These are phyloP conservation scores for Pseudorectes ferrugineus DNA, from an alignment of 2,113 vertebrate species.

Conservation along the genomic window DNA sequence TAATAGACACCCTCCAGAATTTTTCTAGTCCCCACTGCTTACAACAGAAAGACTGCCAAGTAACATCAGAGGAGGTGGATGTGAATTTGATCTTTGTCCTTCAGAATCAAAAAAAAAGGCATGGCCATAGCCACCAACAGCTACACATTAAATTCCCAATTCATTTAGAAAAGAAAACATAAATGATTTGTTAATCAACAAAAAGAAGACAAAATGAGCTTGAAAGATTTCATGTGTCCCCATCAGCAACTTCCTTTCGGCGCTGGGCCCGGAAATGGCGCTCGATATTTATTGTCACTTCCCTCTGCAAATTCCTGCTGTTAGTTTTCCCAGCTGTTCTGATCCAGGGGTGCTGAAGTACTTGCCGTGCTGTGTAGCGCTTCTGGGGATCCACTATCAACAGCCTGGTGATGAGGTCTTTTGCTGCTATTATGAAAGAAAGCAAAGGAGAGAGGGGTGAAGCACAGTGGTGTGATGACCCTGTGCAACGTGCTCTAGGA, in stretches of 20 bases:
- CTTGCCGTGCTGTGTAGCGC: constrained; percentile 85
- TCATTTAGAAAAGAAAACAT: not conserved
- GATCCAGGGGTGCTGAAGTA: constrained; percentile 88
- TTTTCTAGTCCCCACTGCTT: not conserved
- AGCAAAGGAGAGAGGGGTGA: not conserved
- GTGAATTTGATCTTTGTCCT: not conserved
- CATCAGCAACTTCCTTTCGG: not conserved
- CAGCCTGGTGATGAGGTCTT: constrained; percentile 84
- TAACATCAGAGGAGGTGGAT: not conserved
- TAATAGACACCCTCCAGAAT: not conserved
- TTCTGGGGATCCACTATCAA: constrained; percentile 83
- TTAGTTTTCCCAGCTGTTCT: constrained; percentile 68
- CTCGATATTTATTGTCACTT: constrained; percentile 68
- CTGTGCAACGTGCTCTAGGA: not conserved
- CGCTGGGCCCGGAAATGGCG: constrained; percentile 59
- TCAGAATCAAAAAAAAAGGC: not conserved
- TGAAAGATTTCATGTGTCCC: not conserved
- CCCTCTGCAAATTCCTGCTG: constrained; percentile 59
- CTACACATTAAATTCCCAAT: not conserved
- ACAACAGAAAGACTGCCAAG: not conserved
- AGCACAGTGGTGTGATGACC: not conserved
- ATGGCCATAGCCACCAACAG: not conserved
- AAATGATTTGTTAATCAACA: not conserved
- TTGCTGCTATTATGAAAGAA: constrained; percentile 72
- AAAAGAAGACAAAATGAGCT: not conserved